A percentile compares a stretch with the other conserved stretches of the same genome.
These are phyloP conservation scores for Myotis pilosus DNA, from an alignment of 2,797 vertebrate species.

Conservation along the genomic window DNA sequence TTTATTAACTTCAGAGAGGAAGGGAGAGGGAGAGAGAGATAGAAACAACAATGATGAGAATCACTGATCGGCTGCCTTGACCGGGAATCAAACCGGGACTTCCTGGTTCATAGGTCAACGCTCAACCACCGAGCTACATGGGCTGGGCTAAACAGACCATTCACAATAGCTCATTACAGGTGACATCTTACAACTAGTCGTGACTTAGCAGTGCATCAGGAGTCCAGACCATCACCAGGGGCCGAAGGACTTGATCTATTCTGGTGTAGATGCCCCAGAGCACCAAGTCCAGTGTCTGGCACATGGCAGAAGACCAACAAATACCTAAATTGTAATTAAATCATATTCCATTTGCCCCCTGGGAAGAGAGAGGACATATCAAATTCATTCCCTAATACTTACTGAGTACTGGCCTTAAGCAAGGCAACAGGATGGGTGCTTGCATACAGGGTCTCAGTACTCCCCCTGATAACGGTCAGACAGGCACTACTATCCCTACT, in stretches of 20 bases:
- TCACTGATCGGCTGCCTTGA: too few relatives aligned
- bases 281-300: neutral
- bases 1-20: too few relatives aligned
- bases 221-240: neutral
- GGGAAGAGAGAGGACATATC: neutral
- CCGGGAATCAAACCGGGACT: too few relatives aligned
- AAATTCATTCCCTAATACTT: neutral
- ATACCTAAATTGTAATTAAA: neutral
- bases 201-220: rapidly evolving
- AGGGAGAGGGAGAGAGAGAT: too few relatives aligned
- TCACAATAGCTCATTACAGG: neutral
- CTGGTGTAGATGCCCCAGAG: neutral
- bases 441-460: neutral
- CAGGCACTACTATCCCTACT: neutral
- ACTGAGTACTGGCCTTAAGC: neutral
- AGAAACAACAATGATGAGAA: too few relatives aligned
- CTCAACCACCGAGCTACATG: too few relatives aligned
- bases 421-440: neutral
- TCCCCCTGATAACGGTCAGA: neutral
- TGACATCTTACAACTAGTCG: neutral
- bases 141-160: neutral
- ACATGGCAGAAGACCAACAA: neutral
- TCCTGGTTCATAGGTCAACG: too few relatives aligned
- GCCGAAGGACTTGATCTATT: neutral
- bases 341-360: neutral